A percentile compares a stretch with the other conserved stretches of the same genome.
Conservation (phyloP, 2,888 invertebrate genomes). For the Cheiracanthium punctorium region DNA sequence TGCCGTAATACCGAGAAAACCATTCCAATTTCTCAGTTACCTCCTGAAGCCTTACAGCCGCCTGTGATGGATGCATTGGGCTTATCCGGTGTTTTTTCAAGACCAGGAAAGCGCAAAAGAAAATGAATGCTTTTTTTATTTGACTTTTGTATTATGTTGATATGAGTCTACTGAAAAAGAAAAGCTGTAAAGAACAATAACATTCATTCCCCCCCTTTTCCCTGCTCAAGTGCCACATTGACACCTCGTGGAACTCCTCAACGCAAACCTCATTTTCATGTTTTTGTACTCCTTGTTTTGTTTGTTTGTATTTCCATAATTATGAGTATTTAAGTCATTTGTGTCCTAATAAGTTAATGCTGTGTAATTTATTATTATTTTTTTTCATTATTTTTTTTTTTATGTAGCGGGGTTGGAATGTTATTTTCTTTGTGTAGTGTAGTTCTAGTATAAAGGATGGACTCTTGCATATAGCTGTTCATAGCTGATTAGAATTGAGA, state of each 20-base stretch:
- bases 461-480: not conserved
- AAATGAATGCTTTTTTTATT: slow-evolving; percentile 43
- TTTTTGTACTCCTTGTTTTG: slow-evolving; percentile 4
- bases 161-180: not conserved
- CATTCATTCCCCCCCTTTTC: not conserved
- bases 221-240: slow-evolving; percentile 52
- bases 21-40: slow-evolving; percentile 75
- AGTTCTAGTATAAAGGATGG: not conserved
- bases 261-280: slow-evolving; percentile 19
- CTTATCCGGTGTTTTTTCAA: slow-evolving; percentile 36
- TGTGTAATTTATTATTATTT: slow-evolving; percentile 27
- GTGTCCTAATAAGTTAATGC: slow-evolving; percentile 16
- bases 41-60: slow-evolving; percentile 72
- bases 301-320: not conserved
- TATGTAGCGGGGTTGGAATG: not conserved
- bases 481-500: not conserved
- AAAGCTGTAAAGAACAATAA: not conserved
- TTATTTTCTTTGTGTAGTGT: not conserved
- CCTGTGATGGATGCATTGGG: slow-evolving; percentile 24
- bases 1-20: slow-evolving; percentile 75
- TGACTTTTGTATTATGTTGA: no score
- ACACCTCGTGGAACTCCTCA: slow-evolving; percentile 12
- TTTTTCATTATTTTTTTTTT: not conserved
- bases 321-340: slow-evolving; percentile 19
- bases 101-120: slow-evolving; percentile 53